Conservation (phyloP, 2,888 invertebrate species). For the Drosophila lutescens region DNA sequence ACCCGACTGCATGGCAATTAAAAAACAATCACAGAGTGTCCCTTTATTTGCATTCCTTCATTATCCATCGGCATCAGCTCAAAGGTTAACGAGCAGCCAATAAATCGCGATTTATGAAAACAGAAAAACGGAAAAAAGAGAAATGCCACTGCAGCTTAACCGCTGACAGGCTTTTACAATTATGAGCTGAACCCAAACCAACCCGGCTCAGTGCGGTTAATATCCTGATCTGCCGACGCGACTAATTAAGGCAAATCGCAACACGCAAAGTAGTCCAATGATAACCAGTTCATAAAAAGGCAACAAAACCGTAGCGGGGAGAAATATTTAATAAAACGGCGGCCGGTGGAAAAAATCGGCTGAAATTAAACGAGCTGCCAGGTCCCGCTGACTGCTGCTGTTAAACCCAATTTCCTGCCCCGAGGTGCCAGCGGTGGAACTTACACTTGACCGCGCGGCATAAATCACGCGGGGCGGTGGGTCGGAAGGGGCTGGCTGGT, state of each 20-base stretch:
- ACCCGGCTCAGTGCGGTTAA: conserved; percentile 25
- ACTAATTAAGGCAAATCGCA: conserved; percentile 78
- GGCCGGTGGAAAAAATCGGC: conserved; percentile 46
- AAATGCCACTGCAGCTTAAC: conserved; percentile 33
- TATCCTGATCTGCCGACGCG: conserved; percentile 44
- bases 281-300: conserved; percentile 72
- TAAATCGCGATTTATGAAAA: conserved; percentile 39
- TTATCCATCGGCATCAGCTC: conserved; percentile 10
- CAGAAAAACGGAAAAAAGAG: conserved; percentile 4
- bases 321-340: conserved; percentile 74
- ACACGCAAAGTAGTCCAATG: conserved; percentile 62
- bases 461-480: conserved; percentile 60
- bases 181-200: conserved; percentile 13
- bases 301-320: conserved; percentile 23
- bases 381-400: conserved; percentile 55
- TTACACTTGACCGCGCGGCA: conserved; percentile 79
- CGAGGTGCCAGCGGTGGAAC: conserved; percentile 60
- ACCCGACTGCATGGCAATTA: conserved; percentile 9
- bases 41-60: conserved; percentile 20
- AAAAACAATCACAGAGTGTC: conserved; percentile 15
- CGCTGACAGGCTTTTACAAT: conserved; percentile 36
- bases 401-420: conserved; percentile 77
- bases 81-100: conserved; percentile 50
- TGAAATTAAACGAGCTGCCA: conserved; percentile 75
- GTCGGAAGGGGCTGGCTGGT: neutral